Evolutionary conservation across 64 coral and sea anemone genomes (phyloP), one percentile per base, ranked within the genome.

Genomic region (Dendrophyllia cribrosa): DNA sequence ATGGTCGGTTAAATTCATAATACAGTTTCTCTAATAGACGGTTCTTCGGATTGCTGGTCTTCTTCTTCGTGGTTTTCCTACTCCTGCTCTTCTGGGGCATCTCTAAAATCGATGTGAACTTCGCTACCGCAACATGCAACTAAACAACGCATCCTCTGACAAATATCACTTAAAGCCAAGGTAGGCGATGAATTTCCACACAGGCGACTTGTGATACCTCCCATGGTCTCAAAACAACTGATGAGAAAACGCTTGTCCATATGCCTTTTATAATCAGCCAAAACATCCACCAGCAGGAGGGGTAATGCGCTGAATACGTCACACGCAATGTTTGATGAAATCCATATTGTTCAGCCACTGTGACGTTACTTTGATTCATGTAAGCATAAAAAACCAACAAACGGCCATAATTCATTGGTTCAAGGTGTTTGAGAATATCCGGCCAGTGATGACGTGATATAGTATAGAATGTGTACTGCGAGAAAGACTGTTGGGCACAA

Each of bases 321-420:
- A 92, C 0, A 92, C 78, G 11, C 74, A 83, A 13, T 59, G 49
- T 6, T 58, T 86, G 7, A 92, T 92, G 56, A 84, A 55, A 4
- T 86, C 46, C 78, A 80, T 89, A 24, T 94, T 94, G 12, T 68
- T 50, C 14, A 58, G 66, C 59, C 74, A 77, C 0, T 59, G 78
- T 24, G 89, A 94, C 47, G 81, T 63, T 45, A 75, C 86, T 26
- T n/a, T n/a, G n/a, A n/a, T n/a, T n/a, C n/a, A n/a, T n/a, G n/a
- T n/a, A n/a, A n/a, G n/a, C n/a, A n/a, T n/a, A n/a, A n/a, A n/a
- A n/a, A n/a, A n/a, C n/a, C n/a, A n/a, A n/a, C n/a, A n/a, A n/a
- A n/a, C n/a, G n/a, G n/a, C n/a, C n/a, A n/a, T n/a, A n/a, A n/a
- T n/a, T n/a, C n/a, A n/a, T n/a, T n/a, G n/a, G n/a, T n/a, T n/a